A percentile compares a stretch with the other conserved stretches of the same genome.
Conservation (phyloP, 2,113 vertebrate genomes). For the Forbesichthys papilliferus region DNA sequence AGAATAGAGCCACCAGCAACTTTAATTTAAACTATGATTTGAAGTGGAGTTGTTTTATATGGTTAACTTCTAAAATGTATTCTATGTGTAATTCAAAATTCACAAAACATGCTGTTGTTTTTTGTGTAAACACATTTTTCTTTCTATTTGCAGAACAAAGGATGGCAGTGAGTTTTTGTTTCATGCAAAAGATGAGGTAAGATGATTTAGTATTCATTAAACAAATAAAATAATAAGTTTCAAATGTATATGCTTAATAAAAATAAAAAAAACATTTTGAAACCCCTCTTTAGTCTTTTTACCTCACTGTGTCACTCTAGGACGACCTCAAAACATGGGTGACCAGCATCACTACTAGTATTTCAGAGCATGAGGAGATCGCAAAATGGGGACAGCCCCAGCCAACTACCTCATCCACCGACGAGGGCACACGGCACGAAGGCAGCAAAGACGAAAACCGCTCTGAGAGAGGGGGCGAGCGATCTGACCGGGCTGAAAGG, state of each 20-base stretch:
- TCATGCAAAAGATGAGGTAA: conserved; percentile 93
- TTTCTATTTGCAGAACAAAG: conserved; percentile 78
- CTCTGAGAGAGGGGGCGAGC: conserved; percentile 70
- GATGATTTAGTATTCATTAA: conserved; percentile 12
- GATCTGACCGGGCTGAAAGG: conserved; percentile 64
- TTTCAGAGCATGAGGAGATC: conserved; percentile 86
- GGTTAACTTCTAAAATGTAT: no score
- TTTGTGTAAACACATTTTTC: neutral
- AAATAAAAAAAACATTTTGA: neutral
- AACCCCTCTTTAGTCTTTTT: neutral
- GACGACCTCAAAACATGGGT: conserved; percentile 90
- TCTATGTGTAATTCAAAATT: no score
- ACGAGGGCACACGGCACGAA: conserved; percentile 87
- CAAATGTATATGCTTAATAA: no score
- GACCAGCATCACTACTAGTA: conserved; percentile 75
- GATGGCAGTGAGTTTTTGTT: conserved; percentile 91
- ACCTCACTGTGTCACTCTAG: conserved; percentile 36
- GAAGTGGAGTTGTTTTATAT: no score
- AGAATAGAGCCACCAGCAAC: no score
- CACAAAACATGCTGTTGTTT: neutral
- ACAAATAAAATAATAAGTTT: neutral
- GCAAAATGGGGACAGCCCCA: conserved; percentile 85
- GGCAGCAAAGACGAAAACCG: conserved; percentile 79
- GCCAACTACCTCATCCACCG: conserved; percentile 93
- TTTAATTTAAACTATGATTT: no score